These are phyloP conservation scores for Diceros bicornis DNA, from an alignment of 2,797 vertebrate genomes.

Conservation along the genomic window DNA sequence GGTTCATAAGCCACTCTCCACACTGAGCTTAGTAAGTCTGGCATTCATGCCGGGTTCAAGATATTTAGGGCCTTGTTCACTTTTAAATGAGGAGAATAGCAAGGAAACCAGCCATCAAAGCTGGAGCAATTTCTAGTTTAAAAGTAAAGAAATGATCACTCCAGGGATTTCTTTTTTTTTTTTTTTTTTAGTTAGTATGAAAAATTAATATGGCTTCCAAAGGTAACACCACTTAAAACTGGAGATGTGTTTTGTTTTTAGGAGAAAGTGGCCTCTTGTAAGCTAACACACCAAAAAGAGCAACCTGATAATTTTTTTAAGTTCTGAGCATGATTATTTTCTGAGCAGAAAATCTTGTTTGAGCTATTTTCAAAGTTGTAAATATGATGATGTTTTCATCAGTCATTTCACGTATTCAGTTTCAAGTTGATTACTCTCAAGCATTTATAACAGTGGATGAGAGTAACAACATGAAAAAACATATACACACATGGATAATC, in stretches of 20 bases:
- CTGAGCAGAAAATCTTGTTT: neutral
- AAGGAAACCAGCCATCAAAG: slow-evolving; percentile 50
- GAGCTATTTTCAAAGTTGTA: slow-evolving; percentile 56
- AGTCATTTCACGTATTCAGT: slow-evolving; percentile 10
- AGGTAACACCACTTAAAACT: slow-evolving; percentile 9
- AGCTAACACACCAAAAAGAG: neutral
- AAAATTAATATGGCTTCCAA: slow-evolving; percentile 53
- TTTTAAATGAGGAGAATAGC: slow-evolving; percentile 49
- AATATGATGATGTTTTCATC: slow-evolving; percentile 44
- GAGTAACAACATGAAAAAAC: neutral
- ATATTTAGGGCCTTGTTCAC: slow-evolving; percentile 2
- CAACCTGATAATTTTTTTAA: slow-evolving; percentile 40
- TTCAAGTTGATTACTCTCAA: slow-evolving; percentile 60
- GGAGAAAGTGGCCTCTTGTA: neutral
- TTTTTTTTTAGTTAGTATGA: neutral
- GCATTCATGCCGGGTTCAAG: neutral
- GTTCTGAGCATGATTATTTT: slow-evolving; percentile 23
- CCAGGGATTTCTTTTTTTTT: neutral
- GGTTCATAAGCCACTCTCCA: neutral
- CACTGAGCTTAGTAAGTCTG: slow-evolving; percentile 15
- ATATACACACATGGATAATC: neutral
- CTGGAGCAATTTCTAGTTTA: slow-evolving; percentile 44
- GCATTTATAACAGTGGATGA: neutral
- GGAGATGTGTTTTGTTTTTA: slow-evolving; percentile 42
- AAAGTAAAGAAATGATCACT: slow-evolving; percentile 60